Evolutionary conservation across 2,113 vertebrate genomes (phyloP).

Genomic region (Megaleporinus macrocephalus): DNA sequence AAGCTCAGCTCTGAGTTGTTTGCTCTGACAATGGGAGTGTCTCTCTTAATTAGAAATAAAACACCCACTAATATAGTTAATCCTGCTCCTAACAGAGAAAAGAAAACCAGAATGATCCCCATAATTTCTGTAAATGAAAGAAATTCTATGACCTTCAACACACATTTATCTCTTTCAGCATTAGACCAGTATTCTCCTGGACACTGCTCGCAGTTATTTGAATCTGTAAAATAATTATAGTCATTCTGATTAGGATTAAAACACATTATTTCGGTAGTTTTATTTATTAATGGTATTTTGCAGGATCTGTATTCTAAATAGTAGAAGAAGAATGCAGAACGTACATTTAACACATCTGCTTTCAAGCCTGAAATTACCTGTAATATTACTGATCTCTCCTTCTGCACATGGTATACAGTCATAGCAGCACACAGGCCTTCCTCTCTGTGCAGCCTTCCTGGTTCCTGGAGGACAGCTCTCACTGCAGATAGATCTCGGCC

Average conservation of each 20-base stretch:
- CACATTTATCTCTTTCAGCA: constrained; percentile 67
- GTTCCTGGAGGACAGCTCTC: constrained; percentile 62
- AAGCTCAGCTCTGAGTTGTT: constrained; percentile 79
- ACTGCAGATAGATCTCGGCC: constrained; percentile 67
- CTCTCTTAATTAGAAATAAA: constrained; percentile 66
- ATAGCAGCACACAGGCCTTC: constrained; percentile 69
- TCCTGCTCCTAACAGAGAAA: constrained; percentile 67
- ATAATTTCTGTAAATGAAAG: constrained; percentile 71
- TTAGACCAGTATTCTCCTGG: constrained; percentile 75
- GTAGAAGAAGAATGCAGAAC: constrained; percentile 61
- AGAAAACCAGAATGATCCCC: constrained; percentile 68
- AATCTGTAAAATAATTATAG: constrained; percentile 71
- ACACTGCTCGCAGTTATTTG: constrained; percentile 74
- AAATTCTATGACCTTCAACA: constrained; percentile 69
- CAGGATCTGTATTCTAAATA: constrained; percentile 41
- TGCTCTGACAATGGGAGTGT: constrained; percentile 72
- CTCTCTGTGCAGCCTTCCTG: constrained; percentile 64
- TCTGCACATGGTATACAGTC: constrained; percentile 69
- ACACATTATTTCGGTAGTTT: background rate
- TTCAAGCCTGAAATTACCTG: constrained; percentile 56
- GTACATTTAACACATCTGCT: constrained; percentile 43
- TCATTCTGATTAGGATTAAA: background rate
- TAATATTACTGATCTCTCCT: constrained; percentile 62
- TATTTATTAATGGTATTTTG: constrained; percentile 18
- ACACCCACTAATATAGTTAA: constrained; percentile 61